Percentiles rank a stretch among this genome's conserved stretches.
phyloP scores from a whole-genome alignment of 2,113 vertebrate genomes.

The Symphodus melops region DNA sequence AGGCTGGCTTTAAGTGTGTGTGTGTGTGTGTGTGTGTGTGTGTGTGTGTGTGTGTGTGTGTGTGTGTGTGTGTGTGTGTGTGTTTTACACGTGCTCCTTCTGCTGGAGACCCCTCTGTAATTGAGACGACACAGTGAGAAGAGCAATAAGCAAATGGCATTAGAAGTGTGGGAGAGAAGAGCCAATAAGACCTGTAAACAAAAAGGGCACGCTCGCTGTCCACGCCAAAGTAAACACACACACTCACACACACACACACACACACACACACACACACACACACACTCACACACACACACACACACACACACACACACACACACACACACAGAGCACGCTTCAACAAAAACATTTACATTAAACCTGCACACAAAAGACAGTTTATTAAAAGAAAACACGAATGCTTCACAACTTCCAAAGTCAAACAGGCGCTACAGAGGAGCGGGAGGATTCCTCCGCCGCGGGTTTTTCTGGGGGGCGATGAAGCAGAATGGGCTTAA shows the following conservation, averaged over 20 bases:
- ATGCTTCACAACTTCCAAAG: slow-evolving; percentile 57
- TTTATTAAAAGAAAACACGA: slow-evolving; percentile 79
- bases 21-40: slow-evolving; percentile 8
- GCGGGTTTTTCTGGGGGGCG: slow-evolving; percentile 45
- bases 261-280: too few species aligned
- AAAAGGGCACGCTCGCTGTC: slow-evolving; percentile 48
- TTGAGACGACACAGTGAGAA: slow-evolving; percentile 18
- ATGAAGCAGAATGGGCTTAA: slow-evolving; percentile 49
- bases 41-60: not conserved
- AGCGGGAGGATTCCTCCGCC: slow-evolving; percentile 52
- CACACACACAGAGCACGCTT: too few species aligned
- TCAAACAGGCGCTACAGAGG: slow-evolving; percentile 33
- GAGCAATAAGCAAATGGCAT: slow-evolving; percentile 44
- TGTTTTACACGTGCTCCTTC: slow-evolving; percentile 15
- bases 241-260: too few species aligned
- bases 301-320: too few species aligned
- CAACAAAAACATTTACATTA: slow-evolving; percentile 75
- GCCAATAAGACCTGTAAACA: slow-evolving; percentile 69
- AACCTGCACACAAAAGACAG: slow-evolving; percentile 59
- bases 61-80: not conserved
- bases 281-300: too few species aligned
- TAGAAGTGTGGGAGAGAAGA: slow-evolving; percentile 51
- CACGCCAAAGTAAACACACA: slow-evolving; percentile 62
- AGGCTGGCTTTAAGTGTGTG: not conserved
- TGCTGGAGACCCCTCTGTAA: slow-evolving; percentile 14